These are phyloP conservation scores for Myiotriccus ornatus DNA, from an alignment of 2,797 vertebrate species.

Conservation along the genomic window DNA sequence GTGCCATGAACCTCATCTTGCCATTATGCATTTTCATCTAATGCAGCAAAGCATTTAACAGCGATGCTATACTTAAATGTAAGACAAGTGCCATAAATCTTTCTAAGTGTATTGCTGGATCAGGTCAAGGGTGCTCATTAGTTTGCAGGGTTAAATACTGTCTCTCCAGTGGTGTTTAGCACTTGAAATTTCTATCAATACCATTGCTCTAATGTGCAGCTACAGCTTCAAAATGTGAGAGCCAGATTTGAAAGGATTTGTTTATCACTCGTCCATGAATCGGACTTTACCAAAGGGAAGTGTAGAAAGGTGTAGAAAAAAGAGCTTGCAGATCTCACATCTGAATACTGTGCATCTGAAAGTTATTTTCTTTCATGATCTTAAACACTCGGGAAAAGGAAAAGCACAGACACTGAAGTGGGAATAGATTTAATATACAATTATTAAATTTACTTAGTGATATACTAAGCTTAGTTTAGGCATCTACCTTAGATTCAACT, in stretches of 20 bases:
- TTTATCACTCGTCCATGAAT: background rate
- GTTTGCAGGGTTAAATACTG: background rate
- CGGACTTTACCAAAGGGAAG: background rate
- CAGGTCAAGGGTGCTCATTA: background rate
- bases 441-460: background rate
- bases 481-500: background rate
- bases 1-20: background rate
- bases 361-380: background rate
- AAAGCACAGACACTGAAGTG: background rate
- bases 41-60: background rate
- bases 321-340: background rate
- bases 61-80: background rate
- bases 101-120: background rate
- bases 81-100: background rate
- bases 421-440: background rate
- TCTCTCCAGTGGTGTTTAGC: background rate
- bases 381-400: background rate
- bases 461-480: background rate
- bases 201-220: background rate
- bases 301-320: background rate
- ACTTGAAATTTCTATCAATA: background rate
- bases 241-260: background rate
- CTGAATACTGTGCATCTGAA: background rate
- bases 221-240: background rate
- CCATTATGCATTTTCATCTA: background rate